Evolutionary conservation across 1,140 invertebrate genomes (phyloP).

Genomic region (Hypsibius dujardini): DNA sequence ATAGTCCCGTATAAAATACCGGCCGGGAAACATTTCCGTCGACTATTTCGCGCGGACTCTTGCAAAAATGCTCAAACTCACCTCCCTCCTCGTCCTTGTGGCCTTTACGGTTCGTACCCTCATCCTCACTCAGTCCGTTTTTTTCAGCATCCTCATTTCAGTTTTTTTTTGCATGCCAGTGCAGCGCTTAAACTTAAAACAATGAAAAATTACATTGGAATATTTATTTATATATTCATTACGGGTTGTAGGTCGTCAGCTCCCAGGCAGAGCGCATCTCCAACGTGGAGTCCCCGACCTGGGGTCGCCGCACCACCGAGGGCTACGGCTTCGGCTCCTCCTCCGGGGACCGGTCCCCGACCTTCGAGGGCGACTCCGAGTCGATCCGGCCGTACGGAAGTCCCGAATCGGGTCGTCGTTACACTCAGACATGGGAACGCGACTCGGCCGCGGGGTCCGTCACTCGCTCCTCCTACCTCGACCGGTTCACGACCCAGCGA

Average conservation of each 20-base stretch:
- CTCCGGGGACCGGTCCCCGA: neutral
- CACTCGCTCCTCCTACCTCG: neutral
- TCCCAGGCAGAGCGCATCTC: neutral
- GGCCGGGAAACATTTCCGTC: no score
- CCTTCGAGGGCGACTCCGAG: neutral
- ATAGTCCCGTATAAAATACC: no score
- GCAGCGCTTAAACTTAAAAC: no score
- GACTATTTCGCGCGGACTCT: no score
- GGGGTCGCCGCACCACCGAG: slow-evolving; percentile 5
- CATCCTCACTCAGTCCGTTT: no score
- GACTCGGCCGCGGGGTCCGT: neutral
- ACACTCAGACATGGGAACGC: slow-evolving; percentile 5
- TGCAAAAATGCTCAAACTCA: no score
- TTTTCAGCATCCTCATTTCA: no score
- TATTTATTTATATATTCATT: no score
- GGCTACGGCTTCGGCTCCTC: neutral
- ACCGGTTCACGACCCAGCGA: neutral
- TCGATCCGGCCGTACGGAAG: neutral
- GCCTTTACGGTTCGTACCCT: no score
- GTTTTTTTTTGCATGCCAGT: no score
- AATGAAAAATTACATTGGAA: no score
- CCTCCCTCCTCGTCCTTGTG: no score
- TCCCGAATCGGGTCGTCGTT: neutral
- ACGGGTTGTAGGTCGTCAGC: neutral
- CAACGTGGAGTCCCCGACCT: slow-evolving; percentile 14